Evolutionary conservation across 2,113 vertebrate genomes (phyloP), one percentile per base, ranked within the genome.

Genomic region (Gopherus flavomarginatus): DNA sequence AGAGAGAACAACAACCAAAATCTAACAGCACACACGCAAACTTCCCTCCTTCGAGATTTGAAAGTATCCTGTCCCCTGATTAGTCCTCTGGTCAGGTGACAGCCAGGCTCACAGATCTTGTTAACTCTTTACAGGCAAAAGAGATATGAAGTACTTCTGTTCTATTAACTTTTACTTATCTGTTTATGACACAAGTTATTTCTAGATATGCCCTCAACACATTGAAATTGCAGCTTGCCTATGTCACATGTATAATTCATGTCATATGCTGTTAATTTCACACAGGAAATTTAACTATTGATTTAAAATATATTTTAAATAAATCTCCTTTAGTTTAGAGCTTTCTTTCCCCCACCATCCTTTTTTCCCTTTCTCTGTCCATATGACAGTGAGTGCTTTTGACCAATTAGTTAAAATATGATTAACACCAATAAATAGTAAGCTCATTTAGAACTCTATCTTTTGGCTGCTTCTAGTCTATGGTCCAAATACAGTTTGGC

Each of bases 241-340:
- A 80, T 57, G 6, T 38, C 85, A 29, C 38, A 88, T 91, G 50
- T 6, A 50, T 88, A 86, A 95, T 93, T 90, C 89, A 84, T 88
- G 16, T 84, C 29, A 83, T 21, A 78, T 44, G 26, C 7, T 86
- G 49, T 78, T 92, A 21, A 78, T 56, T 90, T 87, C n/a, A 72
- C 10, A 52, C 85, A 83, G 75, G 35, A 26, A 79, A 84, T 52
- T 83, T 83, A 95, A 92, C 31, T 75, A 81, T 78, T 1, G 0
- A 44, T 96, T 90, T 42, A 69, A 5, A 2, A 50, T 87, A 35
- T 22, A 6, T 57, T 94, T 92, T 75, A 44, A 90, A 81, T 83
- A 16, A 83, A 78, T 89, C 83, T 35, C 81, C 94, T 93, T 52
- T 69, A 69, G 72, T 75, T 72, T 81, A 85, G 69, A 83, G 81